Evolutionary conservation across 2,113 vertebrate genomes (phyloP).

Genomic region (Noturus placidus): DNA sequence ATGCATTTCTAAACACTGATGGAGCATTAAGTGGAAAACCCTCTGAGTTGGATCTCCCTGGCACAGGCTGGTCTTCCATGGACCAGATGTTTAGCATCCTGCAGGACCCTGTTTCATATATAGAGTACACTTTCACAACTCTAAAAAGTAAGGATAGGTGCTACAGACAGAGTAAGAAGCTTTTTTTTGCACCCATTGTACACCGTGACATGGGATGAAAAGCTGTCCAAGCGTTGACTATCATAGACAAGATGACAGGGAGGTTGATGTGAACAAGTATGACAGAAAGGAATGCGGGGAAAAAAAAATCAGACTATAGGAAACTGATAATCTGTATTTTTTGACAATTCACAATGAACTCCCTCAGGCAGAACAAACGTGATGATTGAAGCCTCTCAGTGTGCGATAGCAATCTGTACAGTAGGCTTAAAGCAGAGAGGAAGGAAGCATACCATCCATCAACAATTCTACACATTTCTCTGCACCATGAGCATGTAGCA

Average conservation of each 20-base stretch:
- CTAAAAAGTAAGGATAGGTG: slow-evolving; percentile 27
- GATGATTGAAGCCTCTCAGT: slow-evolving; percentile 59
- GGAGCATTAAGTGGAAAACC: slow-evolving; percentile 56
- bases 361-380: slow-evolving; percentile 48
- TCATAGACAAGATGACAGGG: slow-evolving; percentile 29
- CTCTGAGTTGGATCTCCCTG: slow-evolving; percentile 44
- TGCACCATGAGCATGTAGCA: neutral
- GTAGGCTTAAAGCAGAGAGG: slow-evolving; percentile 58
- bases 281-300: neutral
- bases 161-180: neutral
- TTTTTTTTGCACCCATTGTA: slow-evolving; percentile 37
- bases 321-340: slow-evolving; percentile 57
- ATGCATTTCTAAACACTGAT: slow-evolving; percentile 49
- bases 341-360: slow-evolving; percentile 51
- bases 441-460: slow-evolving; percentile 59
- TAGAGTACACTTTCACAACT: neutral
- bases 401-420: slow-evolving; percentile 44
- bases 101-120: slow-evolving; percentile 34
- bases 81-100: slow-evolving; percentile 21
- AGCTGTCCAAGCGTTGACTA: slow-evolving; percentile 1
- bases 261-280: slow-evolving; percentile 22
- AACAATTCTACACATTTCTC: slow-evolving; percentile 39
- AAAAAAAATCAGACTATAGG: neutral
- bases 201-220: slow-evolving; percentile 12
- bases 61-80: slow-evolving; percentile 47